phyloP scores from a whole-genome alignment of 2,113 vertebrate species.

The Tichodroma muraria region DNA sequence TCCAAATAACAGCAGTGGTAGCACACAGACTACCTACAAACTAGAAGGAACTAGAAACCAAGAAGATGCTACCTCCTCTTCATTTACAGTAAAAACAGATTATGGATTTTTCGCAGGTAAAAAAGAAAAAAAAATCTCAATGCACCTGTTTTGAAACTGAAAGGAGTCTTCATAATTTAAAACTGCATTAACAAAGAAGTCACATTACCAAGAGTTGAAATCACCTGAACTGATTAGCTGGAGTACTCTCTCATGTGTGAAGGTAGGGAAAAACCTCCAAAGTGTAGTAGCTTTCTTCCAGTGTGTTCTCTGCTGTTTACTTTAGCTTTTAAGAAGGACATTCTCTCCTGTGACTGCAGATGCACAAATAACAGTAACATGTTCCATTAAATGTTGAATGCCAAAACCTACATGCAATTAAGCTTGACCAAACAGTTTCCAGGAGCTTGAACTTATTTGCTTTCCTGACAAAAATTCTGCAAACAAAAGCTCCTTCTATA shows the following conservation, averaged over 20 bases:
- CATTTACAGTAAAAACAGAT: background rate
- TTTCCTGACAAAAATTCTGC: slow-evolving; percentile 23
- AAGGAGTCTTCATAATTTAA: background rate
- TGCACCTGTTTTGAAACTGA: background rate
- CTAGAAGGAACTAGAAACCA: background rate
- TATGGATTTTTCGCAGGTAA: background rate
- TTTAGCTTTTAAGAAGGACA: background rate
- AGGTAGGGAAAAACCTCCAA: background rate
- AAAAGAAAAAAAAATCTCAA: background rate
- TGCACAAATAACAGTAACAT: background rate
- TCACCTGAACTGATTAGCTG: background rate
- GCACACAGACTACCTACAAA: background rate
- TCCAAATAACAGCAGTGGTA: accelerated
- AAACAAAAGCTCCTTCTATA: slow-evolving; percentile 16
- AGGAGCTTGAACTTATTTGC: slow-evolving; percentile 14
- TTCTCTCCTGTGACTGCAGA: background rate
- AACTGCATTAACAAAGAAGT: background rate
- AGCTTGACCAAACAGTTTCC: slow-evolving; percentile 26
- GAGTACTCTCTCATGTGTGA: background rate
- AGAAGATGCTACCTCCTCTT: background rate
- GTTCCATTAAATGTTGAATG: background rate
- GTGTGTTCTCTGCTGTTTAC: background rate
- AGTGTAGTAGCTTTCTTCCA: background rate
- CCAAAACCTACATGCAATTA: slow-evolving; percentile 45
- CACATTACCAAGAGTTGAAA: background rate